These are phyloP conservation scores for Conopomorpha cramerella DNA, from an alignment of 1,140 invertebrate genomes.

Conservation along the genomic window DNA sequence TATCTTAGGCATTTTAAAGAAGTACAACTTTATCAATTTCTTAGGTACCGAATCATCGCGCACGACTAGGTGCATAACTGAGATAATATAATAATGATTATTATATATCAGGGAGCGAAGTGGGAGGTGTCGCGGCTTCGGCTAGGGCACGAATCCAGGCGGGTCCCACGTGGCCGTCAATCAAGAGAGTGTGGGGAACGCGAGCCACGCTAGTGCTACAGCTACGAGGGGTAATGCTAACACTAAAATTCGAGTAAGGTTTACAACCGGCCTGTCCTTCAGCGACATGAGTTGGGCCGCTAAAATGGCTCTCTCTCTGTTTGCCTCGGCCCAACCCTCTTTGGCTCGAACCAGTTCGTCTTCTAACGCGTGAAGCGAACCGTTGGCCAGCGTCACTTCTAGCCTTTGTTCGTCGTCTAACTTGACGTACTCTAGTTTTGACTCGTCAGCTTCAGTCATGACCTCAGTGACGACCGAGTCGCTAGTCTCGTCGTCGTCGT, in stretches of 20 bases:
- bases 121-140: not conserved
- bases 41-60: too few relatives aligned
- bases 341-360: constrained; percentile 53
- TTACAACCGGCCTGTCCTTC: constrained; percentile 14
- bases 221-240: constrained; percentile 30
- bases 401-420: constrained; percentile 31
- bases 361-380: constrained; percentile 43
- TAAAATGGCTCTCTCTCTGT: constrained; percentile 35
- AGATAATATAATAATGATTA: not conserved
- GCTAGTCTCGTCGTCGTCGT: constrained; percentile 28
- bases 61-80: too few relatives aligned
- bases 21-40: too few relatives aligned
- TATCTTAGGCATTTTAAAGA: too few relatives aligned
- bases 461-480: constrained; percentile 36
- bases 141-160: constrained; percentile 42
- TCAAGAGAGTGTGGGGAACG: constrained; percentile 51
- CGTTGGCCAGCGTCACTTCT: constrained; percentile 35
- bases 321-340: constrained; percentile 47
- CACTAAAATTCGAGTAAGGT: constrained; percentile 14
- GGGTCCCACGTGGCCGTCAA: constrained; percentile 58
- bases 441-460: constrained; percentile 5
- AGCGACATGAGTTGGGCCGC: constrained; percentile 30
- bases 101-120: not conserved
- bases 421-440: constrained; percentile 20
- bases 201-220: constrained; percentile 26